Evolutionary conservation across 2,888 invertebrate genomes (phyloP), one percentile per base, ranked within the genome.

Genomic region (Parnassius smintheus): DNA sequence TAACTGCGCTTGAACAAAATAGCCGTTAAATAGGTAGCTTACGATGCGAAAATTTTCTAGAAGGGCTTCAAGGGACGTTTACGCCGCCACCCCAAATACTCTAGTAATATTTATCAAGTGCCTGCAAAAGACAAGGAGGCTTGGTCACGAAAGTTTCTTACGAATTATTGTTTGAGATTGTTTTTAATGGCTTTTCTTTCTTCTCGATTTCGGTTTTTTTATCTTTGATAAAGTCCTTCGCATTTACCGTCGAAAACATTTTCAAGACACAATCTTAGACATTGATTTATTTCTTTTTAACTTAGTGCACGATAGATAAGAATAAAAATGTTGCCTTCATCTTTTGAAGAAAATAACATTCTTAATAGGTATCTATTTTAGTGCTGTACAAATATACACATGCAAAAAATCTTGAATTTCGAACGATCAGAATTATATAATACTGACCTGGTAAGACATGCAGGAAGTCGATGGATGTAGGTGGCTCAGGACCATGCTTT

Each of bases 141-240:
- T 69, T 61, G 56, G 62, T 70, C 61, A 70, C 68, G 61, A 65
- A 72, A 69, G 55, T 63, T 63, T 59, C 64, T 67, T 55, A 69
- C 72, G 76, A 83, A 77, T 81, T 84, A 86, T 82, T 77, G 79
- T 80, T 70, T 50, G 72, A 70, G 80, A 85, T 86, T 88, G 85
- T 84, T 85, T 85, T 83, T 84, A 86, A 86, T 87, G 75, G 81
- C 70, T 77, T 81, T 80, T 77, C 79, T 80, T 78, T 75, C 69
- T 68, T 62, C 71, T 65, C 67, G 66, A 69, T 70, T 72, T 70
- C 54, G 56, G 58, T 66, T 66, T 68, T 64, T 69, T 64, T 65
- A 57, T 59, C 55, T 55, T 44, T 55, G 59, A 63, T 63, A 54
- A 59, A 59, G 65, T 63, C 66, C 62, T 53, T 48, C 62, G 66